Conservation (phyloP, 30 jellyfish, hydroid and myxozoan genomes). For the Phacellophora camtschatica region DNA sequence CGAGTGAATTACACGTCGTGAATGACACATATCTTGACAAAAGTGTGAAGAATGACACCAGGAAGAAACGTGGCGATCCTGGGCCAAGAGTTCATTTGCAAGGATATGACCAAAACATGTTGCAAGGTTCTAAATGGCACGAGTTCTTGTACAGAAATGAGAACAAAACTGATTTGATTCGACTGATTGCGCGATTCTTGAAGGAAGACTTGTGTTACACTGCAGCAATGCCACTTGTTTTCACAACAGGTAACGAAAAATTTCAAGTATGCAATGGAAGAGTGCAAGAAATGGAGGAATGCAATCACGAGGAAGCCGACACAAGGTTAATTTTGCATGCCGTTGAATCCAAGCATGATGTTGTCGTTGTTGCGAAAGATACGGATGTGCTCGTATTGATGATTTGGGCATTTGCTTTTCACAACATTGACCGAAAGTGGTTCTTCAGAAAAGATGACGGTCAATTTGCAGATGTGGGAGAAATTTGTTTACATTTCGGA, state of each 20-base stretch:
- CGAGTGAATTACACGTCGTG: constrained; percentile 38
- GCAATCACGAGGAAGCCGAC: constrained; percentile 39
- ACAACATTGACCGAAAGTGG: constrained; percentile 12
- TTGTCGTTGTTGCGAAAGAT: constrained; percentile 29
- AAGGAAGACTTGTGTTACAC: constrained; percentile 46
- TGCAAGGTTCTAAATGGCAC: constrained; percentile 44
- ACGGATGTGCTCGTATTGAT: constrained; percentile 33
- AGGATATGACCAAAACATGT: constrained; percentile 58
- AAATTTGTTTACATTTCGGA: not conserved
- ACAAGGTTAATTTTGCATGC: constrained; percentile 34
- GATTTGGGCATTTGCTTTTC: constrained; percentile 29
- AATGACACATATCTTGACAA: constrained; percentile 12
- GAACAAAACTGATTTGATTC: constrained; percentile 43
- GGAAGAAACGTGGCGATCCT: constrained; percentile 40
- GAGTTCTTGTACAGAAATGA: constrained; percentile 8
- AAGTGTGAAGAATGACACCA: constrained; percentile 34
- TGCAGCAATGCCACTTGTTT: constrained; percentile 44
- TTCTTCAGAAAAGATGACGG: constrained; percentile 4
- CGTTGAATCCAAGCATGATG: constrained; percentile 13
- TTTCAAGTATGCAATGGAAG: constrained; percentile 44
- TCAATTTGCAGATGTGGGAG: constrained; percentile 35
- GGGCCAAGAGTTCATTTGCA: constrained; percentile 53
- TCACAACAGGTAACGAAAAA: constrained; percentile 17
- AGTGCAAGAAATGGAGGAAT: constrained; percentile 25
- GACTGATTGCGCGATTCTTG: constrained; percentile 33